These are phyloP conservation scores for Notiomystis cincta DNA, from an alignment of 2,113 vertebrate species.

Conservation along the genomic window DNA sequence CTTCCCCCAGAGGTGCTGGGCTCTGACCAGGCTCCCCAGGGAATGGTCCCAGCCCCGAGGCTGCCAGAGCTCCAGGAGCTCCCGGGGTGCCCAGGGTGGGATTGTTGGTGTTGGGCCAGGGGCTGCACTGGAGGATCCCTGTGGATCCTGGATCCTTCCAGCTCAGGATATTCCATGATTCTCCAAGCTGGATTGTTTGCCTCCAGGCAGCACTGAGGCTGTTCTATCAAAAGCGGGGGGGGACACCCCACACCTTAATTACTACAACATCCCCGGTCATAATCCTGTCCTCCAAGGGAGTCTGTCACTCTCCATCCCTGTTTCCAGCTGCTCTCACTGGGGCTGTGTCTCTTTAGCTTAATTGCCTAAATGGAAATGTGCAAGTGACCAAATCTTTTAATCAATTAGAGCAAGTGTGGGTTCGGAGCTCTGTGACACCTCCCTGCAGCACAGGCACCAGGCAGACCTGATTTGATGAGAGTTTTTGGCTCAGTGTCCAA, in stretches of 20 bases:
- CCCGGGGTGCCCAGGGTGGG: not conserved
- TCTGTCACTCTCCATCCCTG: not conserved
- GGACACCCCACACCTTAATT: not conserved
- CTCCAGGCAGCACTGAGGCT: not conserved
- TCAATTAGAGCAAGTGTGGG: not conserved
- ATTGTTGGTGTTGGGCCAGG: not conserved
- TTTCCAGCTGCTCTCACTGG: not conserved
- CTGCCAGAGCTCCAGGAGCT: not conserved
- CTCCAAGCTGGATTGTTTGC: not conserved
- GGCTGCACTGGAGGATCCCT: rapidly evolving
- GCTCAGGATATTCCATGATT: not conserved
- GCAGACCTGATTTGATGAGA: not conserved
- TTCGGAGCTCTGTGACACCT: not conserved
- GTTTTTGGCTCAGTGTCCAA: constrained; percentile 1
- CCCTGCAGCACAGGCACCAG: not conserved
- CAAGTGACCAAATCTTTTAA: constrained; percentile 36
- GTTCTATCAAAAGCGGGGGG: not conserved
- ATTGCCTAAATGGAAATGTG: constrained; percentile 39
- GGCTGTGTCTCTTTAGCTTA: not conserved
- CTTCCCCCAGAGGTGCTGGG: not conserved
- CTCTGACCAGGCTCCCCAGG: not conserved
- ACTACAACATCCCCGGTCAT: not conserved
- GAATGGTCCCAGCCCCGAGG: not conserved
- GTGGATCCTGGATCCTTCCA: not conserved
- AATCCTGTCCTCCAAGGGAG: not conserved